Base-by-base conservation (phyloP, 2,888 invertebrate species). In the Pegoplata infirma region DNA sequence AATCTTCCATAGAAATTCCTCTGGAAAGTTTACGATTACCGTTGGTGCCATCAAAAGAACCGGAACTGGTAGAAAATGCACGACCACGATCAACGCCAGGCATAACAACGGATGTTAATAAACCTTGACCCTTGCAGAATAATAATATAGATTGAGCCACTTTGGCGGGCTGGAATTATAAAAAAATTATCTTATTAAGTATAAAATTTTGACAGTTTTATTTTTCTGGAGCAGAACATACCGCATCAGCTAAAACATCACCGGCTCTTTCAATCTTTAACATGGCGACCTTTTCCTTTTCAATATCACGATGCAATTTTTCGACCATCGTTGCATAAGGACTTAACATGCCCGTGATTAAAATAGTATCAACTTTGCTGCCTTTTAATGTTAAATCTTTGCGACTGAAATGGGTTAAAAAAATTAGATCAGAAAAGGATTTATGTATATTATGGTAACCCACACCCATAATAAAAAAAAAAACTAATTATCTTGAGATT, bases 81-180 rank as follows among this genome's bases (percentile, higher is more conserved):
- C 93, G 91, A 2, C 92, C 92, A 63, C 95, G 92, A 86, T 95
- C 94, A 59, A 96, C 93, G 14, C 95, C 94, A 0, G 95, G 95
- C 89, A 96, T 93, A 1, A 95, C 93, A 47, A 96, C 93, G 0
- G 95, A 95, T 49, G 96, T 96, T 85, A 96, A 91, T 81, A 94
- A 90, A 1, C 97, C 96, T 87, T 96, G 94, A 0, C 97, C 97
- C 89, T 97, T 97, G 90, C 96, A 94, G 91, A 97, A 96, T 71
- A 97, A 92, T 81, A 97, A 91, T 85, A 97, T 92, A 64, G 96
- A 95, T 85, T 96, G 95, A 25, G 96, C 94, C 75, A 97, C 93
- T 88, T 96, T 96, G 25, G 95, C 95, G 8, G 97, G 96, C 96
- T 97, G 91, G 19, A 67, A 69, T 28, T 16, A n/a, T 53, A 10